Conservation (phyloP, 2,888 invertebrate genomes). For the Lagria hirta region DNA sequence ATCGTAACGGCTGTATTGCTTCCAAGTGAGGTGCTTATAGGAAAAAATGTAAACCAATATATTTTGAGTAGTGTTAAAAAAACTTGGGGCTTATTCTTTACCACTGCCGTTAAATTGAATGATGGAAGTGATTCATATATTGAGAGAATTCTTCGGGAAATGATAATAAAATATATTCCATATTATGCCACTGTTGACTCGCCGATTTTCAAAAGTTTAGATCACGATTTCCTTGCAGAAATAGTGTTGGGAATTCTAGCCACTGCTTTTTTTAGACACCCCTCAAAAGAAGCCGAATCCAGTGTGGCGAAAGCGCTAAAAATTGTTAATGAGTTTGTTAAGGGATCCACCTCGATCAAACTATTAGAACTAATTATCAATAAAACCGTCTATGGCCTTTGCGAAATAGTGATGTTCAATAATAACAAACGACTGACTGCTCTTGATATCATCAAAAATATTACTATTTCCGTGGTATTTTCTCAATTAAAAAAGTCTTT, state of each 20-base stretch:
- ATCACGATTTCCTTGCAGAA: slow-evolving; percentile 35
- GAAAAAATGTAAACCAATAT: slow-evolving; percentile 51
- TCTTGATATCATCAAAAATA: slow-evolving; percentile 40
- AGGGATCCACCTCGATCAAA: slow-evolving; percentile 35
- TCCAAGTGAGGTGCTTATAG: slow-evolving; percentile 56
- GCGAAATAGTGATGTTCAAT: slow-evolving; percentile 49
- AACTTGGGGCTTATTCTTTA: slow-evolving; percentile 58
- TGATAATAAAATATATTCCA: slow-evolving; percentile 52
- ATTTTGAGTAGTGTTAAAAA: slow-evolving; percentile 55
- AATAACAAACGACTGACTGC: slow-evolving; percentile 41
- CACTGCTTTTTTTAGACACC: slow-evolving; percentile 43
- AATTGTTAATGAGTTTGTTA: slow-evolving; percentile 41
- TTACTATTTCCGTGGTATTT: slow-evolving; percentile 39
- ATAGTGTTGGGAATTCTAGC: slow-evolving; percentile 47
- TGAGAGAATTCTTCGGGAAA: slow-evolving; percentile 55
- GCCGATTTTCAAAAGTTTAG: slow-evolving; percentile 43
- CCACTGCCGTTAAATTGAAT: slow-evolving; percentile 57
- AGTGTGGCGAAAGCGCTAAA: slow-evolving; percentile 45
- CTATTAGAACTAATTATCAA: slow-evolving; percentile 37
- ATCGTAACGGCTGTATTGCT: slow-evolving; percentile 57
- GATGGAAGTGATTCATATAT: slow-evolving; percentile 55
- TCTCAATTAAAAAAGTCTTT: slow-evolving; percentile 41
- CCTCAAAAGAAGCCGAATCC: slow-evolving; percentile 43
- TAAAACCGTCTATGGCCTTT: slow-evolving; percentile 41
- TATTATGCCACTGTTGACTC: slow-evolving; percentile 44